phyloP scores from a whole-genome alignment of 2,888 invertebrate genomes.

The Hirtodrosophila cameraria region DNA sequence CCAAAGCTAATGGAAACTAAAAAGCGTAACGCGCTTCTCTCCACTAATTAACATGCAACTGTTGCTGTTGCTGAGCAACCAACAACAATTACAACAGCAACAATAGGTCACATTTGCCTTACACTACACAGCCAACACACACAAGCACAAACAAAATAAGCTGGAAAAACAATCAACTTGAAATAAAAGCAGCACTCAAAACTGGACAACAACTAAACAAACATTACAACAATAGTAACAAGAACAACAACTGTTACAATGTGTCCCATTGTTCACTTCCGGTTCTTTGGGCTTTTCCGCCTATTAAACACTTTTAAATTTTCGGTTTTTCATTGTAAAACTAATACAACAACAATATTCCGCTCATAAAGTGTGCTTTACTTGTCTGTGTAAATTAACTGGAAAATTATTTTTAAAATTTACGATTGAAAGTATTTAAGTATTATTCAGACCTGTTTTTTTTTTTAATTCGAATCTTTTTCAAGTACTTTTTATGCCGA shows the following conservation, averaged over 20 bases:
- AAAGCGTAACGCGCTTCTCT: constrained; percentile 43
- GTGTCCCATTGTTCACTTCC: constrained; percentile 52
- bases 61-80: constrained; percentile 40
- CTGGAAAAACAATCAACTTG: constrained; percentile 46
- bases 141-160: constrained; percentile 19
- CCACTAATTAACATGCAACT: constrained; percentile 62
- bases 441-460: too few species aligned
- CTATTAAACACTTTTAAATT: constrained; percentile 46
- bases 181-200: constrained; percentile 33
- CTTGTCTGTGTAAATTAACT: neutral
- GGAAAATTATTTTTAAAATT: neutral
- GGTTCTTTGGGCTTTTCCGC: constrained; percentile 61
- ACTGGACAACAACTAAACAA: constrained; percentile 5
- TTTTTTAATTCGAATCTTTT: too few species aligned
- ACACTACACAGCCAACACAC: constrained; percentile 17
- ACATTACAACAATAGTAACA: constrained; percentile 1
- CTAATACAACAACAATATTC: neutral
- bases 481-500: too few species aligned
- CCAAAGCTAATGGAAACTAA: constrained; percentile 56
- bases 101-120: constrained; percentile 23
- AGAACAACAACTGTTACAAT: constrained; percentile 20
- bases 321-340: constrained; percentile 23
- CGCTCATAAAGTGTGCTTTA: constrained; percentile 4
- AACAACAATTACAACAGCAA: constrained; percentile 17
- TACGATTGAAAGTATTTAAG: too few species aligned